Conservation (phyloP, 2,888 invertebrate genomes). For the Lithosia quadra region DNA sequence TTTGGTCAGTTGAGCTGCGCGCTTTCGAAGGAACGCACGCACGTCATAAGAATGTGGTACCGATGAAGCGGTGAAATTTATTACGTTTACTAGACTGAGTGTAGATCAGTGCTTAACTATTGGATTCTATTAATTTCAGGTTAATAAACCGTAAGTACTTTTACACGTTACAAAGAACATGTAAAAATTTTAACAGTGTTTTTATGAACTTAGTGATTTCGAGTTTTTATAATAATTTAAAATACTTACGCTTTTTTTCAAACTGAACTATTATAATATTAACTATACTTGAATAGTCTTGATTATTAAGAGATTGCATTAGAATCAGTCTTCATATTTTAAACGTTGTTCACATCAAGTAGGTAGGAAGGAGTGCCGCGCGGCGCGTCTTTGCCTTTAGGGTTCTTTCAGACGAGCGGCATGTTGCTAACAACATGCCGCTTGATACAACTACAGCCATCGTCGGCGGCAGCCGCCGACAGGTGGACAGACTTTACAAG, state of each 20-base stretch:
- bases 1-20: conserved; percentile 11
- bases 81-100: conserved; percentile 21
- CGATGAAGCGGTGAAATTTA: conserved; percentile 5
- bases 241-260: conserved; percentile 10
- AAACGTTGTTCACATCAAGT: background rate
- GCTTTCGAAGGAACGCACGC: conserved; percentile 7
- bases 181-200: conserved; percentile 7
- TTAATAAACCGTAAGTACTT: conserved; percentile 11
- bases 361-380: conserved; percentile 10
- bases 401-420: conserved; percentile 10
- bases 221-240: too few species aligned
- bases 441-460: conserved; percentile 1
- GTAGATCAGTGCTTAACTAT: conserved; percentile 4
- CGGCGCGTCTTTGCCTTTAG: conserved; percentile 10
- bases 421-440: too few species aligned
- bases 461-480: background rate
- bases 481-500: conserved; percentile 9
- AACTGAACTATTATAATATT: conserved; percentile 8
- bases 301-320: conserved; percentile 9
- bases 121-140: conserved; percentile 10
- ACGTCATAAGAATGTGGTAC: conserved; percentile 11
- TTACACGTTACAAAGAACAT: conserved; percentile 10
- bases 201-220: conserved; percentile 11
- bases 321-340: conserved; percentile 2
- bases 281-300: too few species aligned